Conservation (phyloP, 2,797 vertebrate genomes). For the Propithecus deckenii region DNA sequence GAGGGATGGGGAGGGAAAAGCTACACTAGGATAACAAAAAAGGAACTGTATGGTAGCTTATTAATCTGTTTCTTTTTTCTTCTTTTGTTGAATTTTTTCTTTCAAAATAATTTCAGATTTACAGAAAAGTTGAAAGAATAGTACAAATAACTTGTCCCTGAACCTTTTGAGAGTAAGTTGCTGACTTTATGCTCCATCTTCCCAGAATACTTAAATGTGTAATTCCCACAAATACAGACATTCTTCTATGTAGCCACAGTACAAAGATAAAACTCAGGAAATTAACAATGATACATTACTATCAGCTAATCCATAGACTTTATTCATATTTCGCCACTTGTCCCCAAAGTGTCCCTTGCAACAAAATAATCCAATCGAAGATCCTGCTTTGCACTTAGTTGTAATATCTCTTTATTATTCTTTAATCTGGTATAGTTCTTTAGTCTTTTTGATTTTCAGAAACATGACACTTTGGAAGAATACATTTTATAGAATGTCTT, state of each 20-base stretch:
- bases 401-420: neutral
- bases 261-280: neutral
- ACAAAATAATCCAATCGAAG: neutral
- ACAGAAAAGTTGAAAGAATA: neutral
- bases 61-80: neutral
- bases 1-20: neutral
- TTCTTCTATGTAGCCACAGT: neutral
- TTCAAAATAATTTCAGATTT: neutral
- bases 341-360: neutral
- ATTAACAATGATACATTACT: neutral
- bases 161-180: neutral
- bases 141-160: neutral
- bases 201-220: neutral
- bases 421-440: neutral
- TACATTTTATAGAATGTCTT: neutral
- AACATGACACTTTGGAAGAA: neutral
- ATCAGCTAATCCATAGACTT: neutral
- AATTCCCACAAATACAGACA: neutral
- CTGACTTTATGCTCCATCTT: neutral
- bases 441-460: neutral
- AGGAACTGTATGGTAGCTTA: neutral
- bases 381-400: neutral
- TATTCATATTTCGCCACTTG: neutral
- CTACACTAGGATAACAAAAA: neutral
- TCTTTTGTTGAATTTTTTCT: neutral